A percentile compares a stretch with the other conserved stretches of the same genome.
These are phyloP conservation scores for Shargacucullia verbasci DNA, from an alignment of 2,888 invertebrate genomes.

Conservation along the genomic window DNA sequence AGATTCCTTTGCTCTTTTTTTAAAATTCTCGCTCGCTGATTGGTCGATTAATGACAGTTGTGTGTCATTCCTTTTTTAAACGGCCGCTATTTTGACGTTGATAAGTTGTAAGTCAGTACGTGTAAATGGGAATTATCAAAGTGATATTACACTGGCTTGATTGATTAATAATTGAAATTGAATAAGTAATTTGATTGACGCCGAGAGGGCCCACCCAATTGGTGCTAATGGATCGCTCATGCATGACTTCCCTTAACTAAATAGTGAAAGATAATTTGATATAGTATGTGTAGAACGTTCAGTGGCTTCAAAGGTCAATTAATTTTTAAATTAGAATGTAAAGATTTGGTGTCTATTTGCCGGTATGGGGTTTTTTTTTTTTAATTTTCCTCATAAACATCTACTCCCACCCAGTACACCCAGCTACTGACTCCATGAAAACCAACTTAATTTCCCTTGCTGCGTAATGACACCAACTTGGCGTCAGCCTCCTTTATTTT, in stretches of 20 bases:
- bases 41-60: conserved; percentile 33
- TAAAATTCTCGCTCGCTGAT: conserved; percentile 29
- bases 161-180: conserved; percentile 31
- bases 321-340: not conserved
- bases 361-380: no score
- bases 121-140: conserved; percentile 9
- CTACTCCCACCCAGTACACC: no score
- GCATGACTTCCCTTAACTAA: no score
- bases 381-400: no score
- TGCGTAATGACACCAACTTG: no score
- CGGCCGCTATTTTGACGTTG: conserved; percentile 20
- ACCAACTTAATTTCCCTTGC: no score
- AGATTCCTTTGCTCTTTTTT: conserved; percentile 38
- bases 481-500: no score
- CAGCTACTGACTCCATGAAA: no score
- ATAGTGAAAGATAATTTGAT: no score
- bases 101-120: conserved; percentile 6
- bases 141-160: conserved; percentile 16
- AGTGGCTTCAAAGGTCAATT: not conserved
- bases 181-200: conserved; percentile 13
- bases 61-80: conserved; percentile 33
- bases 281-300: no score
- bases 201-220: not conserved
- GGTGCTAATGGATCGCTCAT: conserved; percentile 8
- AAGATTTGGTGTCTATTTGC: no score